Conservation (phyloP, 2,888 invertebrate species). For the Heteropelma amictum region DNA sequence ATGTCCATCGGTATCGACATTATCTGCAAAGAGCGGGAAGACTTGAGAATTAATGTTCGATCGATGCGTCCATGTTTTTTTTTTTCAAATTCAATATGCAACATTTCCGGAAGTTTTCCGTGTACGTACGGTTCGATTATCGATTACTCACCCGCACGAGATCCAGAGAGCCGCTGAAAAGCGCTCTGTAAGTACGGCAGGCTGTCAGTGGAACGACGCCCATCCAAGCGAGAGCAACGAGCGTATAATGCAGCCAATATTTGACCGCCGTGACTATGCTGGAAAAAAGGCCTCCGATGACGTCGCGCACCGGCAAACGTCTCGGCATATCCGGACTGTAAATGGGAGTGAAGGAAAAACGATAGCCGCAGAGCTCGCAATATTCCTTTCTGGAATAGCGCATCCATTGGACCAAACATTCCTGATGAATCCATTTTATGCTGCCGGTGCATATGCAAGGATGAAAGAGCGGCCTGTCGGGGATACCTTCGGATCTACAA, state of each 20-base stretch:
- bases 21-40: conserved; percentile 72
- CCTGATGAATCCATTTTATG: conserved; percentile 99
- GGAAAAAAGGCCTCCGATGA: conserved; percentile 92
- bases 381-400: conserved; percentile 99
- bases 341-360: conserved; percentile 98
- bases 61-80: background rate
- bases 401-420: conserved; percentile 99
- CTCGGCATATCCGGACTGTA: conserved; percentile 99
- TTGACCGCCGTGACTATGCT: conserved; percentile 95
- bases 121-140: background rate
- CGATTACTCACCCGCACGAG: conserved; percentile 80
- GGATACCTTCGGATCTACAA: conserved; percentile 95
- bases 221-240: conserved; percentile 98
- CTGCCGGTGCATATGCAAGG: conserved; percentile 99
- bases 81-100: background rate
- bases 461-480: conserved; percentile 96
- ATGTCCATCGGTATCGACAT: conserved; percentile 94
- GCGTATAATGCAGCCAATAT: conserved; percentile 98
- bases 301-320: conserved; percentile 94
- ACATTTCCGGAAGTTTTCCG: background rate
- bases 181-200: conserved; percentile 95
- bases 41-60: conserved; percentile 6
- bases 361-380: conserved; percentile 98
- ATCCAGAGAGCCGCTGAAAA: conserved; percentile 94
- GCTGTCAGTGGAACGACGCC: conserved; percentile 97